Evolutionary conservation across 1,140 invertebrate genomes (phyloP), one percentile per base, ranked within the genome.

Genomic region (Achroia grisella): DNA sequence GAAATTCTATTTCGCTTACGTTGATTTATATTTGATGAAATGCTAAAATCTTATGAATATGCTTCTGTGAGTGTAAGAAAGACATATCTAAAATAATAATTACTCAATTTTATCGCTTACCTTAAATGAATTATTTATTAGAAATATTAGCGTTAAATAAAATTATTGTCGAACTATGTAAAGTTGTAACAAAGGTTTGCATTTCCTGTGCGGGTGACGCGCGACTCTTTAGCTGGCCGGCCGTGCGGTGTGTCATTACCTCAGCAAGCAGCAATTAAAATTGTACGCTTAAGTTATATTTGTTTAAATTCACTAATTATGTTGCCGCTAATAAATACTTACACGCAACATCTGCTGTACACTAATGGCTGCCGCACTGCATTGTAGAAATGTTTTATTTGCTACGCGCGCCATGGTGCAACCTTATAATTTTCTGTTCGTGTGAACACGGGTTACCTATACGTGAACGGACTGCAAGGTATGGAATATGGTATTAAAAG

Each of bases 251-350:
- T 71, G 59, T 72, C 61, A 71, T 71, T 77, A 73, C 60, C 51
- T 56, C 50, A 48, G 39, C 40, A 47, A 31, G 47, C 39, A 39
- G 57, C 70, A 74, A 83, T 81, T 79, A 80, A 79, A 81, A 81
- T 69, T 55, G 68, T 73, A 76, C 67, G 69, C 70, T 53, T 69
- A 71, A 73, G 62, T 74, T 67, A 76, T 81, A 81, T 83, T 83
- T 83, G 77, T 79, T 77, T 76, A 72, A 79, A 77, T 77, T 80
- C 66, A 73, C 76, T 83, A 77, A 83, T 83, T 80, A 80, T 41
- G 66, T 60, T 44, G 51, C 62, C 63, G 46, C 68, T 79, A 81
- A 83, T 79, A 71, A 71, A 79, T 83, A 83, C 63, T 75, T 82
- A 69, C 61, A 75, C 66, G 63, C 67, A 68, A 74, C 77, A 81